These are phyloP conservation scores for Crotophaga sulcirostris DNA, from an alignment of 2,113 vertebrate species.

Conservation along the genomic window DNA sequence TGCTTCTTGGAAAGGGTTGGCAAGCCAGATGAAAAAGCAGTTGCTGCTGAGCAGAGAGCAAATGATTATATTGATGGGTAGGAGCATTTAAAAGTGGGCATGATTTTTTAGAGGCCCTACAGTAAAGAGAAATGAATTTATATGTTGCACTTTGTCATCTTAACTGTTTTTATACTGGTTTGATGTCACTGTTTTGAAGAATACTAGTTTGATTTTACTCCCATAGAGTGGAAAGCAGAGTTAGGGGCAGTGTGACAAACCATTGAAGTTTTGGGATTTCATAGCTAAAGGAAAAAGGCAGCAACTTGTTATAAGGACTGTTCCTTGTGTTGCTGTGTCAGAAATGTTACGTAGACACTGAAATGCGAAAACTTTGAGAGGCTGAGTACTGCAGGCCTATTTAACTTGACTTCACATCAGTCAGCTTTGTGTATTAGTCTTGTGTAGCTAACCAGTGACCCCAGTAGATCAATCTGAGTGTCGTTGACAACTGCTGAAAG, in stretches of 20 bases:
- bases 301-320: neutral
- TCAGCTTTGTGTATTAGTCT: neutral
- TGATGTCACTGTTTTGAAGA: neutral
- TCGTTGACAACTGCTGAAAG: neutral
- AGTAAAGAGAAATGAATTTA: neutral
- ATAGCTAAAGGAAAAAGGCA: neutral
- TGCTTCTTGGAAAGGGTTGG: constrained; percentile 96
- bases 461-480: neutral
- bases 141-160: neutral
- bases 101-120: neutral
- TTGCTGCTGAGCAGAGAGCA: constrained; percentile 95
- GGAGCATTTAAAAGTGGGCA: neutral
- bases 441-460: constrained; percentile 17
- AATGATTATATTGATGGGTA: constrained; percentile 98
- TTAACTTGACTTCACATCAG: neutral
- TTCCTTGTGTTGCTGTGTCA: neutral
- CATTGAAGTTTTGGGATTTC: neutral
- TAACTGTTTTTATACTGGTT: neutral
- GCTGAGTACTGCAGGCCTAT: neutral
- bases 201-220: neutral
- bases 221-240: neutral
- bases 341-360: neutral
- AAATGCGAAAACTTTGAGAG: neutral
- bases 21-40: constrained; percentile 96
- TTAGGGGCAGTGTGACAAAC: neutral